Conservation (phyloP, 2,888 invertebrate species). For the Argyra leucocephala region DNA sequence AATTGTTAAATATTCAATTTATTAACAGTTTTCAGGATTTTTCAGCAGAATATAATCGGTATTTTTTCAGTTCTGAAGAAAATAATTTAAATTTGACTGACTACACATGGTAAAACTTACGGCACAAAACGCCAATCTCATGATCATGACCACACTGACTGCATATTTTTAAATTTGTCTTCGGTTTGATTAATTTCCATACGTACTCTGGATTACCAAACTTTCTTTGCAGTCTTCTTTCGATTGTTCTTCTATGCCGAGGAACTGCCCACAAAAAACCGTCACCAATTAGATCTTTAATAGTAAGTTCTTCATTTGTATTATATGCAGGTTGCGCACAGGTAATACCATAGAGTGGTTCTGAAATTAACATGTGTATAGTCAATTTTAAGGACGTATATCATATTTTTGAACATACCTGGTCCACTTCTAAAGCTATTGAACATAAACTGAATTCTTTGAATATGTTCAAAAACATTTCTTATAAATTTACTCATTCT, state of each 20-base stretch:
- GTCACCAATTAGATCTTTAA: conserved; percentile 60
- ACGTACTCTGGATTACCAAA: conserved; percentile 59
- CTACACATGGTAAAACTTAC: no score
- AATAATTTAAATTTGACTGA: not conserved
- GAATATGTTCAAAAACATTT: not conserved
- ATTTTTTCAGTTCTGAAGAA: no score
- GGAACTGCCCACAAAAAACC: conserved; percentile 77
- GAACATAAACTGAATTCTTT: not conserved
- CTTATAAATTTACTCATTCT: not conserved
- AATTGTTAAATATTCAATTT: no score
- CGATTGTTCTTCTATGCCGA: conserved; percentile 64
- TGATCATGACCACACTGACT: conserved; percentile 75
- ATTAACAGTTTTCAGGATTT: no score
- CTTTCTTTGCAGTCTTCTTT: conserved; percentile 62
- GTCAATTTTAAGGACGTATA: not conserved
- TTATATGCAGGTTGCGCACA: not conserved
- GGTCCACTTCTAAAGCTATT: not conserved
- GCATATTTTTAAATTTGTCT: conserved; percentile 66
- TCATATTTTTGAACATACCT: not conserved
- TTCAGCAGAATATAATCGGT: no score
- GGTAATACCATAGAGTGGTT: not conserved
- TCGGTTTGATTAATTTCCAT: conserved; percentile 62
- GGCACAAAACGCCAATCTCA: conserved; percentile 69
- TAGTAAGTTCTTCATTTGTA: not conserved
- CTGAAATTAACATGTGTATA: not conserved